Base-by-base conservation (phyloP, 2,797 vertebrate genomes). In the Chaetodon trifasciatus region DNA sequence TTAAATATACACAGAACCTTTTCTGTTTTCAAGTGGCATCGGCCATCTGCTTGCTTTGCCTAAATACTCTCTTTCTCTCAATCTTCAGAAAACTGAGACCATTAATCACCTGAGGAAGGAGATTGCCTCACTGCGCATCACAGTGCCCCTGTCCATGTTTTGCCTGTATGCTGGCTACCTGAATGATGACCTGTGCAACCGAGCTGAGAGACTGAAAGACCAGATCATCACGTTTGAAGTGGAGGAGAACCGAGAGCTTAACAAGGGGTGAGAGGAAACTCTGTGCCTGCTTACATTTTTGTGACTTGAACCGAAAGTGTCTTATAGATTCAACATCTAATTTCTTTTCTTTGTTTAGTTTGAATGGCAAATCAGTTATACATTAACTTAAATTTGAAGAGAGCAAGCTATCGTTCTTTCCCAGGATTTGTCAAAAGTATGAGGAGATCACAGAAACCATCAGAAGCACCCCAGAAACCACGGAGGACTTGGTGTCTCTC, bases 91-190 rank as follows among this genome's bases (percentile, higher is more conserved):
- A 91, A 97, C 98, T 52, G 89, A 96, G 49, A 84, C 67, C 35
- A 86, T 98, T 62, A 94, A 94, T 62, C 71, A 91, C 2, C 24
- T 97, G 76, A 91, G 93, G 87, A 90, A 70, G 28, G 96, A 97
- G 88, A 96, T 99, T 17, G 93, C 95, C 9, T 96, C 93, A 6
- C 93, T 98, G 94, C 95, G 84, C 23, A 46, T 96, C 37, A 97
- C 94, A 0, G 95, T 97, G 65, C 96, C 97, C 5, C 83, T 99
- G 78, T 96, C 96, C 55, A 91, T 99, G 94, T 97, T 99, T 92
- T 98, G 96, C 84, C 93, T 99, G 80, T 91, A 97, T 39, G 88
- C 97, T 16, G 68, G 90, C 28, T 78, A 85, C 0, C 92, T 99
- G 72, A 96, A 98, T 49, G 89, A 96, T 35, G 95, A 97, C 4